These are phyloP conservation scores for Ditylenchus weischeri DNA, from an alignment of 2,888 invertebrate species.

Conservation along the genomic window DNA sequence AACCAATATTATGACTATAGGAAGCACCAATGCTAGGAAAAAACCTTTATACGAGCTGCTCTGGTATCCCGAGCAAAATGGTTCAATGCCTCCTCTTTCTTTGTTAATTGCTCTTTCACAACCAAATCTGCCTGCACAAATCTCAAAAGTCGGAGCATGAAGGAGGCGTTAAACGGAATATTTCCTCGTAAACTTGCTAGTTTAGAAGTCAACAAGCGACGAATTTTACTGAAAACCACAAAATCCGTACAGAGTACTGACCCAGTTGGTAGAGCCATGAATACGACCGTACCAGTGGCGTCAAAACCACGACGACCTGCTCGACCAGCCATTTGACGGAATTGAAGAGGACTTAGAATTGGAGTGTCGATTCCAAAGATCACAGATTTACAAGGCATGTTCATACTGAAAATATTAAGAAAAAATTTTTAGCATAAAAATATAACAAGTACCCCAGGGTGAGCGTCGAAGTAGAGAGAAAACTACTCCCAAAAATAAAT, in stretches of 20 bases:
- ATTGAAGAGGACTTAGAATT: constrained; percentile 51
- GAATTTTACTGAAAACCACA: constrained; percentile 44
- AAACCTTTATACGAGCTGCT: not conserved
- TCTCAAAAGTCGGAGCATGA: constrained; percentile 50
- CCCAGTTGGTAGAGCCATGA: constrained; percentile 55
- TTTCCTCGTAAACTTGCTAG: constrained; percentile 56
- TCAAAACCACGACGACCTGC: constrained; percentile 58
- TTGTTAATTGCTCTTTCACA: not conserved
- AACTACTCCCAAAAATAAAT: constrained; percentile 53
- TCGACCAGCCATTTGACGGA: constrained; percentile 58
- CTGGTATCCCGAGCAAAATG: constrained; percentile 20
- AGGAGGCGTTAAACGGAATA: constrained; percentile 53
- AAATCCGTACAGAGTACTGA: too few relatives aligned
- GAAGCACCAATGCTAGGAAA: too few relatives aligned
- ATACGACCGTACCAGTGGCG: constrained; percentile 55
- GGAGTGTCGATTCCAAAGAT: constrained; percentile 56
- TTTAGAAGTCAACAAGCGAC: constrained; percentile 55
- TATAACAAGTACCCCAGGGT: constrained; percentile 44
- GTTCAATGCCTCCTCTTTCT: constrained; percentile 7
- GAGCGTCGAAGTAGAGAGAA: constrained; percentile 56
- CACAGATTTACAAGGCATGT: constrained; percentile 58
- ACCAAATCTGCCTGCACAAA: constrained; percentile 33
- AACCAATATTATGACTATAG: too few relatives aligned
- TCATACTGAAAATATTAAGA: constrained; percentile 41
- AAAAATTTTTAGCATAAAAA: constrained; percentile 2